Conservation (phyloP, 2,888 invertebrate genomes). For the Lasius platythorax region DNA sequence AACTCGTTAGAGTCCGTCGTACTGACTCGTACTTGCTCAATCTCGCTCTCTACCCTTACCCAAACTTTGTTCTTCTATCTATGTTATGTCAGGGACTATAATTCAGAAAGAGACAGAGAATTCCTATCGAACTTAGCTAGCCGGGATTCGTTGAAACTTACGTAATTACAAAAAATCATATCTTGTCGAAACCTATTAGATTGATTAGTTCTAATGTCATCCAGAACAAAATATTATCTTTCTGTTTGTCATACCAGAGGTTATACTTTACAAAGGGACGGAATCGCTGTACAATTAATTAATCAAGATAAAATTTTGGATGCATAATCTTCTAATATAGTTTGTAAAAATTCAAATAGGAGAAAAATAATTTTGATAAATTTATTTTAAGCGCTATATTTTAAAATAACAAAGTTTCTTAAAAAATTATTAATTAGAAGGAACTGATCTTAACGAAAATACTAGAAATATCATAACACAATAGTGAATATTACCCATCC, state of each 20-base stretch:
- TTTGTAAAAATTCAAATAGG: neutral
- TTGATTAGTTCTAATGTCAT: neutral
- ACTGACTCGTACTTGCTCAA: constrained; percentile 1
- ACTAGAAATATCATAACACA: neutral
- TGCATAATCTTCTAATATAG: neutral
- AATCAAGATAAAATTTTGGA: neutral
- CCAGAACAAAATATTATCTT: neutral
- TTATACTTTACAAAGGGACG: neutral
- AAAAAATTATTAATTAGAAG: neutral
- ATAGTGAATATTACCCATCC: neutral
- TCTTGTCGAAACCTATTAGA: constrained; percentile 25
- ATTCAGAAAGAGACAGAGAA: constrained; percentile 19
- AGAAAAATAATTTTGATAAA: neutral
- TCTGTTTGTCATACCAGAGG: neutral
- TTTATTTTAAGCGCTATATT: neutral
- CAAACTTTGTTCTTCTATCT: constrained; percentile 25
- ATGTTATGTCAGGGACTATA: constrained; percentile 33
- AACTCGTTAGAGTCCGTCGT: neutral
- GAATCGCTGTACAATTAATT: neutral
- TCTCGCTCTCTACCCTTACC: neutral
- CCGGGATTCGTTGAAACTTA: constrained; percentile 1
- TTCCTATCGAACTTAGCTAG: neutral
- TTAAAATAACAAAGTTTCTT: neutral
- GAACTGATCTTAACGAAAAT: neutral
- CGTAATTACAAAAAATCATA: constrained; percentile 12